phyloP scores from a whole-genome alignment of 2,113 vertebrate genomes.

The Blennius ocellaris region DNA sequence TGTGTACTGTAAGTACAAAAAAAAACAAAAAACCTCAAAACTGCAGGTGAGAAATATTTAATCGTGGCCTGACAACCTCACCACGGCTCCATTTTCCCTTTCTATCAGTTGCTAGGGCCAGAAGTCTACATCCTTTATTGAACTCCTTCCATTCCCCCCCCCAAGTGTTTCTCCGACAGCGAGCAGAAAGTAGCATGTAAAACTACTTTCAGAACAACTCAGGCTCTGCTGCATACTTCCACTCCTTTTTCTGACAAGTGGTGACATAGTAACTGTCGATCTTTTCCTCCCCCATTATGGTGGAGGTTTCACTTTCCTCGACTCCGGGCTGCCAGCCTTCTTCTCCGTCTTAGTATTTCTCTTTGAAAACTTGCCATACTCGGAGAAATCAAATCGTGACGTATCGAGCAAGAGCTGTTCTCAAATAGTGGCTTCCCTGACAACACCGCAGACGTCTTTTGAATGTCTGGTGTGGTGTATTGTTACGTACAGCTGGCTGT shows the following conservation, averaged over 20 bases:
- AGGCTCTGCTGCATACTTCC: slow-evolving; percentile 50
- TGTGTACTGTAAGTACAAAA: background rate
- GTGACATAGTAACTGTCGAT: slow-evolving; percentile 78
- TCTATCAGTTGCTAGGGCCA: slow-evolving; percentile 33
- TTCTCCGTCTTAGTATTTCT: slow-evolving; percentile 58
- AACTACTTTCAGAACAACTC: slow-evolving; percentile 74
- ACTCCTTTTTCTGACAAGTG: slow-evolving; percentile 68
- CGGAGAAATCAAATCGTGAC: slow-evolving; percentile 70
- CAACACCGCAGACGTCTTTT: slow-evolving; percentile 55
- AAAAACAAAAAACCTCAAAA: background rate
- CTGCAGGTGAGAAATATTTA: slow-evolving; percentile 51
- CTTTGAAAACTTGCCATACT: slow-evolving; percentile 68
- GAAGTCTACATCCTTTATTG: slow-evolving; percentile 43
- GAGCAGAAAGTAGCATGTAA: slow-evolving; percentile 67
- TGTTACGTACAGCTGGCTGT: slow-evolving; percentile 46
- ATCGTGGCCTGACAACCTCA: slow-evolving; percentile 24
- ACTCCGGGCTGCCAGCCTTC: slow-evolving; percentile 66
- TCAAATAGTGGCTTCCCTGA: slow-evolving; percentile 64
- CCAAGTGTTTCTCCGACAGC: slow-evolving; percentile 54
- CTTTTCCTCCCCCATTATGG: slow-evolving; percentile 76
- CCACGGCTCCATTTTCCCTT: slow-evolving; percentile 3
- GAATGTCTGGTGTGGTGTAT: slow-evolving; percentile 28
- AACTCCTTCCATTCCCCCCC: slow-evolving; percentile 38
- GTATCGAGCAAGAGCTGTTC: slow-evolving; percentile 58
- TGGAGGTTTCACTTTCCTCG: slow-evolving; percentile 67